A percentile compares a stretch with the other conserved stretches of the same genome.
These are phyloP conservation scores for Zaprionus kolodkinae DNA, from an alignment of 1,140 invertebrate species.

Conservation along the genomic window DNA sequence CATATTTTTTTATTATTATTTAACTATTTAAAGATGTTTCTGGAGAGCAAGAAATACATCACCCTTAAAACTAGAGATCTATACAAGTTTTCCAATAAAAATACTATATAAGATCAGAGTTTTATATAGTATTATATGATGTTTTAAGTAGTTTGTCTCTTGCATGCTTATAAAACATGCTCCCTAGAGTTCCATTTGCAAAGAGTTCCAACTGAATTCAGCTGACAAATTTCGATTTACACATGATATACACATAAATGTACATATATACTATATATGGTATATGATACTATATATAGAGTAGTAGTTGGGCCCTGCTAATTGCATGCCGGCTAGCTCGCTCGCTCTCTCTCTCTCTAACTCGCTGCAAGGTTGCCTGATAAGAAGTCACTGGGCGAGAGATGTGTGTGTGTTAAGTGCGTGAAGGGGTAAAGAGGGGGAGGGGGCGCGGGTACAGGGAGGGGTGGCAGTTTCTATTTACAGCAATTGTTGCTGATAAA, in stretches of 20 bases:
- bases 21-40: no score
- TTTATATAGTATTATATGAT: no score
- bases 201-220: background rate
- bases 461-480: background rate
- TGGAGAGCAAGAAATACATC: no score
- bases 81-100: no score
- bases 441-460: background rate
- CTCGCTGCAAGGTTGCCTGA: background rate
- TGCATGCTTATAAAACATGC: background rate
- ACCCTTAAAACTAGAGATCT: no score
- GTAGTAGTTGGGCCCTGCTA: background rate
- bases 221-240: background rate
- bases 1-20: no score
- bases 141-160: no score
- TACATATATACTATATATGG: no score
- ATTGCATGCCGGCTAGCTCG: background rate
- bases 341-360: background rate
- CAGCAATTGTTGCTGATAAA: slow-evolving; percentile 10
- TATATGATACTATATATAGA: background rate
- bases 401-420: no score
- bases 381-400: no score
- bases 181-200: background rate
- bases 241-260: background rate
- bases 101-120: no score
- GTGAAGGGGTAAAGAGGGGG: background rate